phyloP scores from a whole-genome alignment of 2,797 vertebrate species.

The Allobates femoralis region DNA sequence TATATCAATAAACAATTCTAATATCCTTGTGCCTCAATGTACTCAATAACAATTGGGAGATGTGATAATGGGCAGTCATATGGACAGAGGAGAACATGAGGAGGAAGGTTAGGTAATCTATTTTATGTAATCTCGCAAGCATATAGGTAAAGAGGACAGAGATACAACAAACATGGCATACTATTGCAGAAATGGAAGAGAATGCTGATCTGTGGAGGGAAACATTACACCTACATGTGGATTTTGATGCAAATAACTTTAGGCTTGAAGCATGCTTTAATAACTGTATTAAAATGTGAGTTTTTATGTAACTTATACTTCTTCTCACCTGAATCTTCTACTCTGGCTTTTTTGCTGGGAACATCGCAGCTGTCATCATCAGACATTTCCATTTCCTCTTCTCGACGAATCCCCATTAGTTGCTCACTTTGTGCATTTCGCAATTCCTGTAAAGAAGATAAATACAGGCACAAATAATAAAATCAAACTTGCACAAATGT shows the following conservation, averaged over 20 bases:
- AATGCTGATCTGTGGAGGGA: not conserved
- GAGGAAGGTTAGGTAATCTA: not conserved
- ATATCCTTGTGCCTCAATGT: not conserved
- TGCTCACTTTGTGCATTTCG: slow-evolving; percentile 95
- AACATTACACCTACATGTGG: not conserved
- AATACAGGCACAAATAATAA: slow-evolving; percentile 46
- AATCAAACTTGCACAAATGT: not conserved
- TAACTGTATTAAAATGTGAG: not conserved
- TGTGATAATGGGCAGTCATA: not conserved
- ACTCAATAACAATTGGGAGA: not conserved
- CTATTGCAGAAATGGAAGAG: too few species aligned
- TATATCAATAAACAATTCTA: not conserved
- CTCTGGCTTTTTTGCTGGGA: slow-evolving; percentile 85
- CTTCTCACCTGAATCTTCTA: slow-evolving; percentile 85
- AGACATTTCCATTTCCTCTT: slow-evolving; percentile 99
- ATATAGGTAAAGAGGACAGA: not conserved
- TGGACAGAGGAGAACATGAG: not conserved
- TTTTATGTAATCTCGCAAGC: not conserved
- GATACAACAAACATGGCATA: too few species aligned
- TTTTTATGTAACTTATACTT: not conserved
- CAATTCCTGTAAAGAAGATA: slow-evolving; percentile 85
- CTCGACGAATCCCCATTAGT: slow-evolving; percentile 93
- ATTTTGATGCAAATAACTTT: not conserved
- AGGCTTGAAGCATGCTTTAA: not conserved
- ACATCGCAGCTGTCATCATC: slow-evolving; percentile 89